These are phyloP conservation scores for Ennomos quercinarius DNA, from an alignment of 2,888 invertebrate species.

Conservation along the genomic window DNA sequence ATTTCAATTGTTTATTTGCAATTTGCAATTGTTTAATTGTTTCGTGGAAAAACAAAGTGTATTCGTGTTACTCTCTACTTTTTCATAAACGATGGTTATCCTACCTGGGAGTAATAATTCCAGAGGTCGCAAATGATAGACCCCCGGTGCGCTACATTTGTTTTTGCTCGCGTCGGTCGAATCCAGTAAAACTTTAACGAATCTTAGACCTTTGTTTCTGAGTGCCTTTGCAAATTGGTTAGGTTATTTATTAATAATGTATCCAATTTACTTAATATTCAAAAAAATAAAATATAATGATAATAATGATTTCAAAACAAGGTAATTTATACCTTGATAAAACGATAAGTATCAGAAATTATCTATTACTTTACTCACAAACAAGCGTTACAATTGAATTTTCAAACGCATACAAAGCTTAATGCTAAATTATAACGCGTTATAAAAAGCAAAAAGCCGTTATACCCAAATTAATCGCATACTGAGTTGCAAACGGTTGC, in stretches of 20 bases:
- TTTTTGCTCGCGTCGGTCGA: slow-evolving; percentile 24
- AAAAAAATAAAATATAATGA: too few species aligned
- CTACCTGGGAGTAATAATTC: slow-evolving; percentile 28
- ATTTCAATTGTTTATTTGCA: too few species aligned
- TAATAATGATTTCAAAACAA: too few species aligned
- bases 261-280: too few species aligned
- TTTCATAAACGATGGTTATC: slow-evolving; percentile 9
- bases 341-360: background rate
- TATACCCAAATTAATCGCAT: slow-evolving; percentile 1
- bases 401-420: too few species aligned
- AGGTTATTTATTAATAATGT: too few species aligned
- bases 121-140: slow-evolving; percentile 32
- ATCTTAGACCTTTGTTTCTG: slow-evolving; percentile 22
- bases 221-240: background rate
- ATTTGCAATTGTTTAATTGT: too few species aligned
- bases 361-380: too few species aligned
- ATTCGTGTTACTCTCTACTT: too few species aligned
- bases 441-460: background rate
- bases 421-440: background rate
- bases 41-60: too few species aligned
- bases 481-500: slow-evolving; percentile 3
- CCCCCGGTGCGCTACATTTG: slow-evolving; percentile 34
- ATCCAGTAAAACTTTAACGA: slow-evolving; percentile 26
- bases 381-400: too few species aligned
- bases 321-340: too few species aligned